Evolutionary conservation across 1,140 invertebrate genomes (phyloP), one percentile per base, ranked within the genome.

Genomic region (Lasioglossum albipes): DNA sequence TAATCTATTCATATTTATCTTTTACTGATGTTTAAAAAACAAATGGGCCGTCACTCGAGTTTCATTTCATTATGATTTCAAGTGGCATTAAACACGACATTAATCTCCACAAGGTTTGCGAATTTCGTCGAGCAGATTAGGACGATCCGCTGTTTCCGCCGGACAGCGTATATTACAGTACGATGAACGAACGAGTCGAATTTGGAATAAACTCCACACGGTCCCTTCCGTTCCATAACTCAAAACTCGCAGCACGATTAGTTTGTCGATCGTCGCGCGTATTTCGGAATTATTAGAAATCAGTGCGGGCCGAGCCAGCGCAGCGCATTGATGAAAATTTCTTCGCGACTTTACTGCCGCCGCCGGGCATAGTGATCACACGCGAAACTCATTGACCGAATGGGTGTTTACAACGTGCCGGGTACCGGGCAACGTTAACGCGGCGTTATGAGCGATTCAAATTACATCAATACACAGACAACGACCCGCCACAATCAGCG

Each of bases 371-470:
- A 16, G 45, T 22, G 49, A 69, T 20, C 27, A 20, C 41, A 22
- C 16, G 22, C 66, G 57, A 49, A 62, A 62, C 27, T 68, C 45
- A 72, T 65, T 36, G 36, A 73, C 69, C 16, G 59, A 78, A 72
- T 71, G 31, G 68, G 36, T 66, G 49, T 79, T 79, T 79, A 79
- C 71, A 79, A 79, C 69, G 31, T 41, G 69, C 12, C 31, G 31
- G 10, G 59, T 42, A 79, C 65, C 76, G 45, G 42, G 76, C 31
- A 9, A 31, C 45, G 70, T 73, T 85, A 85, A 84, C 84, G 72
- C 73, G 49, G 27, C 71, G 78, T 76, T 71, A 81, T 81, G 72
- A 75, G 41, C 78, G 62, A 76, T 85, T 81, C 69, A 84, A 85
- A 84, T 85, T 80, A 64, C 62, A 71, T 65, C 62, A 13, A 62